Evolutionary conservation across 2,797 vertebrate species (phyloP).

Genomic region (Cuniculus paca): DNA sequence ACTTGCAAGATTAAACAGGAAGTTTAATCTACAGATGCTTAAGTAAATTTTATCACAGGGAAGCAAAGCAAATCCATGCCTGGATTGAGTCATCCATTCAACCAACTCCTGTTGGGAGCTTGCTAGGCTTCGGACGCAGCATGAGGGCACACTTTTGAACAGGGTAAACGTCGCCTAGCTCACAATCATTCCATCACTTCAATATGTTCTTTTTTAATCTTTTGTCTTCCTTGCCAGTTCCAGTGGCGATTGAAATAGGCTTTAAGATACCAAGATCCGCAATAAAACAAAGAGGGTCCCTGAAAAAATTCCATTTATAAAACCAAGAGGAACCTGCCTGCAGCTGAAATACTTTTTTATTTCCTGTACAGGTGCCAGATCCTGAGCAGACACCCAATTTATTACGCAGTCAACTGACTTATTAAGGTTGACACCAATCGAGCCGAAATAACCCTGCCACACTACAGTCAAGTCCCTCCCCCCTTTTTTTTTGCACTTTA

Average conservation of each 20-base stretch:
- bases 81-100: background rate
- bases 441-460: slow-evolving; percentile 88
- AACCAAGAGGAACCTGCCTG: slow-evolving; percentile 84
- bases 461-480: slow-evolving; percentile 80
- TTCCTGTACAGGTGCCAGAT: slow-evolving; percentile 90
- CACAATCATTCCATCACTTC: background rate
- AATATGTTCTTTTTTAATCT: background rate
- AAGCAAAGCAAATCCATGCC: background rate
- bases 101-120: background rate
- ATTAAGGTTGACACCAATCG: slow-evolving; percentile 90
- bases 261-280: background rate
- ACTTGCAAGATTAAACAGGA: background rate
- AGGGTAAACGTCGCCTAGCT: background rate
- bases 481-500: slow-evolving; percentile 79
- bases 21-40: background rate
- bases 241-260: slow-evolving; percentile 17
- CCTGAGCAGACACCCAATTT: slow-evolving; percentile 88
- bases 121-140: background rate
- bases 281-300: slow-evolving; percentile 61
- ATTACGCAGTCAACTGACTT: slow-evolving; percentile 89
- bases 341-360: slow-evolving; percentile 87
- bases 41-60: background rate
- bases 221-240: slow-evolving; percentile 73
- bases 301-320: slow-evolving; percentile 85
- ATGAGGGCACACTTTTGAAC: background rate